Conservation (phyloP, 2,113 vertebrate genomes). For the Colaptes auratus region DNA sequence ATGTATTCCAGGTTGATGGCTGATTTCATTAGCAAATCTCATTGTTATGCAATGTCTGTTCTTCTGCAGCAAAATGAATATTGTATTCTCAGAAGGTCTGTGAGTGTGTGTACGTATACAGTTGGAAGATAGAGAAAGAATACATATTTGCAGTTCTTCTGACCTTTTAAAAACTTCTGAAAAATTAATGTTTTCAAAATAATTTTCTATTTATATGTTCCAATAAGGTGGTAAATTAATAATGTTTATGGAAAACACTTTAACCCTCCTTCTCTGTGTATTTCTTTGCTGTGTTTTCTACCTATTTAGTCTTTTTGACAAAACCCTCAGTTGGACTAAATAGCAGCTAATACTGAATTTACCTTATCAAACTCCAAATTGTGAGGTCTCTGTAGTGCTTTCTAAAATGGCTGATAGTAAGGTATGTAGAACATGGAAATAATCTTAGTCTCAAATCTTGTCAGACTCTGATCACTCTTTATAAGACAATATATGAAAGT, state of each 20-base stretch:
- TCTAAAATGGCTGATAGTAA: neutral
- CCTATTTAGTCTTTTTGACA: neutral
- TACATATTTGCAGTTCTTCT: conserved; percentile 45
- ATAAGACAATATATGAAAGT: neutral
- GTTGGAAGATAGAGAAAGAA: conserved; percentile 60
- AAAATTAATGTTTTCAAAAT: neutral
- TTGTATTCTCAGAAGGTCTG: conserved; percentile 88
- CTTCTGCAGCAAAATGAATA: conserved; percentile 99
- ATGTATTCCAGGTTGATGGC: conserved; percentile 99
- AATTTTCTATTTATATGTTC: conserved; percentile 18
- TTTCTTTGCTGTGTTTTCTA: neutral
- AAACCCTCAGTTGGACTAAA: neutral
- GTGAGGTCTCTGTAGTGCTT: neutral
- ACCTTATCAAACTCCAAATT: neutral
- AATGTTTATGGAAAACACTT: neutral
- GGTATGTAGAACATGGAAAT: neutral
- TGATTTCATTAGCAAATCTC: conserved; percentile 99
- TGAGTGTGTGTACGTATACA: conserved; percentile 57
- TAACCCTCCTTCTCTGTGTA: neutral
- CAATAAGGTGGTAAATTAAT: neutral
- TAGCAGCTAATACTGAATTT: neutral
- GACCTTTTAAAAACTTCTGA: conserved; percentile 22
- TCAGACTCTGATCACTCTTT: neutral
- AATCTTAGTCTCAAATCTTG: neutral
- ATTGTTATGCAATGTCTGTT: conserved; percentile 99